phyloP scores from a whole-genome alignment of 2,888 invertebrate species.

The Lasioglossum pauxillum region DNA sequence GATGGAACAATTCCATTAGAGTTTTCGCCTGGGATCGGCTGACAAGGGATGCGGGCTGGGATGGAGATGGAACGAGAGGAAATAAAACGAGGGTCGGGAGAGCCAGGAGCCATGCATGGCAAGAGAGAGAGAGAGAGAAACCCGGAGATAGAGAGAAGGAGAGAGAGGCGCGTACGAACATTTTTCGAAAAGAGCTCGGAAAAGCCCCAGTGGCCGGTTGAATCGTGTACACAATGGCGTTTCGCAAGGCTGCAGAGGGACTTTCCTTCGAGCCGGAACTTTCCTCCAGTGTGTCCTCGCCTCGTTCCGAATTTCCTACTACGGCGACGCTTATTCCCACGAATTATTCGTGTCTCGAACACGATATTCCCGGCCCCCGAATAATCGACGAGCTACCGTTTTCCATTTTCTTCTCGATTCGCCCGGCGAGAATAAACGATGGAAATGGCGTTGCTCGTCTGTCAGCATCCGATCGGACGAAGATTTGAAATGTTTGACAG shows the following conservation, averaged over 20 bases:
- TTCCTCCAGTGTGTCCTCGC: slow-evolving; percentile 13
- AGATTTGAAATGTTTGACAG: not conserved
- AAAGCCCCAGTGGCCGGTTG: slow-evolving; percentile 50
- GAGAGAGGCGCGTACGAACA: slow-evolving; percentile 18
- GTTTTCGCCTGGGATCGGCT: slow-evolving; percentile 70
- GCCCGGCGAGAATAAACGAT: not conserved
- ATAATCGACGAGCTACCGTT: not conserved
- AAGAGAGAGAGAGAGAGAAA: not conserved
- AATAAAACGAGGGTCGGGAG: slow-evolving; percentile 43
- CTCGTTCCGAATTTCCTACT: slow-evolving; percentile 1
- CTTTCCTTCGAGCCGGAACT: slow-evolving; percentile 34
- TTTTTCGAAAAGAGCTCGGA: slow-evolving; percentile 50
- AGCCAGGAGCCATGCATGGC: not conserved
- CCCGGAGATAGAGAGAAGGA: not conserved
- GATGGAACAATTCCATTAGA: slow-evolving; percentile 74
- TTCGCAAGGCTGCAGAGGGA: slow-evolving; percentile 43
- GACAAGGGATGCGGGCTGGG: slow-evolving; percentile 66
- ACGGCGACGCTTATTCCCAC: not conserved
- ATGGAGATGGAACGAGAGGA: slow-evolving; percentile 47
- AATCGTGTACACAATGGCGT: slow-evolving; percentile 53
- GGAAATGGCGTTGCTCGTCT: not conserved
- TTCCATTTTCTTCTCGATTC: not conserved
- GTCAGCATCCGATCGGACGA: not conserved
- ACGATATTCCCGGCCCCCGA: not conserved
- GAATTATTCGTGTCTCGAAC: slow-evolving; percentile 9